A percentile compares a stretch with the other conserved stretches of the same genome.
Conservation (phyloP, 30 jellyfish, hydroid and myxozoan species). For the Sanderia malayensis region DNA sequence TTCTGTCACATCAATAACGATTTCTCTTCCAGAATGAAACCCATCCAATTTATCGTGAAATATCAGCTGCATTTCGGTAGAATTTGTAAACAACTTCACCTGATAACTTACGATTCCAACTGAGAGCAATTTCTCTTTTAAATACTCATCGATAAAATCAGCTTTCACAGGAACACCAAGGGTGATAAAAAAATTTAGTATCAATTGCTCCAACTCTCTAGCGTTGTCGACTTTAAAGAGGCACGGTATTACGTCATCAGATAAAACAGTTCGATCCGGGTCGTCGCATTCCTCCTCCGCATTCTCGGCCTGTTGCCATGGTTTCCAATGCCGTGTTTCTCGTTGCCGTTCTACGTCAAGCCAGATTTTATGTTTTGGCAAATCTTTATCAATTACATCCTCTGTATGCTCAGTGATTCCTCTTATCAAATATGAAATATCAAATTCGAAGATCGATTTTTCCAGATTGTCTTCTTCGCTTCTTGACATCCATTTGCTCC, state of each 20-base stretch:
- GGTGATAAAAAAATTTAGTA: conserved; percentile 46
- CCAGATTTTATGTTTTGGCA: conserved; percentile 48
- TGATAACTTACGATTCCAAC: conserved; percentile 6
- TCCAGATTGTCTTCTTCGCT: neutral
- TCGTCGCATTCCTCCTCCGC: conserved; percentile 70
- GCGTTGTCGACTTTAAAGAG: conserved; percentile 53
- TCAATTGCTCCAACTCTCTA: conserved; percentile 22
- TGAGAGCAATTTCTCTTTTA: neutral
- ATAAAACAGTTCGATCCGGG: conserved; percentile 77
- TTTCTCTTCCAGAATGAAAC: neutral
- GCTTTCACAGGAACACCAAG: conserved; percentile 74
- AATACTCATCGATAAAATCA: neutral
- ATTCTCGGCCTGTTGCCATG: conserved; percentile 27
- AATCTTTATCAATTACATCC: conserved; percentile 10
- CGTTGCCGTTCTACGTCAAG: conserved; percentile 45
- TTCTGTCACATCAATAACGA: neutral
- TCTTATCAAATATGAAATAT: neutral
- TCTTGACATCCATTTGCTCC: conserved; percentile 54
- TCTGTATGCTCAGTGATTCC: neutral
- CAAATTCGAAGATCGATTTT: neutral
- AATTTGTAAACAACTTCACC: conserved; percentile 12
- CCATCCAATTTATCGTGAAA: neutral
- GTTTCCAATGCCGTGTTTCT: conserved; percentile 23
- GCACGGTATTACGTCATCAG: conserved; percentile 66
- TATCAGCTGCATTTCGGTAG: conserved; percentile 4